Base-by-base conservation (phyloP, 2,113 vertebrate species). In the Cervus canadensis region DNA sequence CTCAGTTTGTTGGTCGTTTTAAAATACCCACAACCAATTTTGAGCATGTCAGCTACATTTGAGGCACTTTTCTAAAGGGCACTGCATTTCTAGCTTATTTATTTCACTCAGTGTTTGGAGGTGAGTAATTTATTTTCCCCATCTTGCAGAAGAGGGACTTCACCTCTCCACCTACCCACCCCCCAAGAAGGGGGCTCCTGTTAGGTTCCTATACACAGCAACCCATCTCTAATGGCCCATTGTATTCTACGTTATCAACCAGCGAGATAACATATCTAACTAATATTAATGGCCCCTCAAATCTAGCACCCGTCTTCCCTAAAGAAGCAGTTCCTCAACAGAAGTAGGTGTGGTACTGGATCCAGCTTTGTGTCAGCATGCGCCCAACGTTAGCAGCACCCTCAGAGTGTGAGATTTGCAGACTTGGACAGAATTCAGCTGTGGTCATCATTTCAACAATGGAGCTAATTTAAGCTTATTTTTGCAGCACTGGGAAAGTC, bases 371-470 rank as follows among this genome's bases (percentile, higher is more conserved):
- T 79, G 94, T 94, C 96, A 45, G 82, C 83, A 6, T 4, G n/a
- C 36, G 13, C 52, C 48, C 67, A 4, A 4, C 57, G 30, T n/a
- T 33, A 87, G 91, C 54, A 64, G 71, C 79, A 36, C n/a, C 87
- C 79, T 87, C n/a, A 14, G 19, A 45, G n/a, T 12, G 9, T 19
- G 17, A 94, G 87, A 87, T 76, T 33, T 97, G 95, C 76, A 11
- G 4, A 76, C 71, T 87, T 88, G 95, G 94, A 76, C 88, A 26
- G 56, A 90, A 91, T 89, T 96, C 96, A 74, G 60, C 90, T 14
- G 1, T 50, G 97, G 92, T 87, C 96, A 89, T 96, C 97, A 87
- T 93, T 93, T 97, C 95, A 89, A 91, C 96, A 89, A 7, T 85
- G 67, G 48, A 43, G 71, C 97, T 95, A 71, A 97, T 95, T 83